These are phyloP conservation scores for Ypsolopha sequella DNA, from an alignment of 2,888 invertebrate species.

Conservation along the genomic window DNA sequence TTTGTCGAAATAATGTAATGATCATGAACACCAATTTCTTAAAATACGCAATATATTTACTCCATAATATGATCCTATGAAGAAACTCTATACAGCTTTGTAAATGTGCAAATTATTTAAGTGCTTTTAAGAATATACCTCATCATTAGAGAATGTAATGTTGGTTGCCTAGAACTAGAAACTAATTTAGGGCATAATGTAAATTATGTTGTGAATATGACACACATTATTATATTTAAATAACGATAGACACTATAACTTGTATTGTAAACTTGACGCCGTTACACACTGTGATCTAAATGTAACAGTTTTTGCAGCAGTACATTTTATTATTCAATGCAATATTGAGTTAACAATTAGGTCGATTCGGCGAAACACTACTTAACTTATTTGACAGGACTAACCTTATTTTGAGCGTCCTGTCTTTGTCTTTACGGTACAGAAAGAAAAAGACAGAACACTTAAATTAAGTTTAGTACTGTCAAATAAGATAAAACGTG, in stretches of 20 bases:
- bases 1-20: not conserved
- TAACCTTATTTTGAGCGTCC: too few relatives aligned
- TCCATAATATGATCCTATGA: not conserved
- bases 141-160: slow-evolving; percentile 2
- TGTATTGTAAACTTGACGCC: not conserved
- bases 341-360: too few relatives aligned
- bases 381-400: too few relatives aligned
- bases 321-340: too few relatives aligned
- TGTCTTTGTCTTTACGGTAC: too few relatives aligned
- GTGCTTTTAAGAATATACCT: slow-evolving; percentile 5
- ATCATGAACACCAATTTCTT: slow-evolving; percentile 2
- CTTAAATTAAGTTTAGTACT: too few relatives aligned
- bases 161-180: not conserved
- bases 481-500: too few relatives aligned
- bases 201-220: not conserved
- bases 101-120: slow-evolving; percentile 3
- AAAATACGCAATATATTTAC: not conserved
- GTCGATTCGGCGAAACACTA: too few relatives aligned
- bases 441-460: too few relatives aligned
- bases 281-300: not conserved
- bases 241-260: not conserved
- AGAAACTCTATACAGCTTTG: slow-evolving; percentile 1
- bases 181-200: slow-evolving; percentile 1
- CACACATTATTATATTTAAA: not conserved
- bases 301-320: too few relatives aligned